Conservation (phyloP, 2,113 vertebrate genomes). For the Glareola pratincola region DNA sequence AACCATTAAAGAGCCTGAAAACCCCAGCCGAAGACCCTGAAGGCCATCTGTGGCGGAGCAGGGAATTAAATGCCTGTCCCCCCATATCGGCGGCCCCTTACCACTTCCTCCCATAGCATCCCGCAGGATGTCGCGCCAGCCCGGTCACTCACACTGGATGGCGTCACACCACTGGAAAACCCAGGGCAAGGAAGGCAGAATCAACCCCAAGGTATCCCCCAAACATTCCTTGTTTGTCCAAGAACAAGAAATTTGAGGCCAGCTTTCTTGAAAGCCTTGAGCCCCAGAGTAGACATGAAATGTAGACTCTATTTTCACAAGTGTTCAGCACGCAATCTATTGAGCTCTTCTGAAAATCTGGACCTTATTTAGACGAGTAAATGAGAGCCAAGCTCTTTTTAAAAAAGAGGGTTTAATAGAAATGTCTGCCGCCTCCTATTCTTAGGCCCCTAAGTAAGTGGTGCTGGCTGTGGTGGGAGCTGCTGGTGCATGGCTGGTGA, state of each 20-base stretch:
- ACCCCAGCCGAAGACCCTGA: background rate
- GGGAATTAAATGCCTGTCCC: background rate
- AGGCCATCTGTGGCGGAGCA: fast-evolving
- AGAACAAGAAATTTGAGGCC: constrained; percentile 33
- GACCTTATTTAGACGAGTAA: constrained; percentile 46
- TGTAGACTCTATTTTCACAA: constrained; percentile 60
- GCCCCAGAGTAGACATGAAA: constrained; percentile 33
- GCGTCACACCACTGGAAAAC: background rate
- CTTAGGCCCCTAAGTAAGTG: constrained; percentile 53
- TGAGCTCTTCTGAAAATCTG: constrained; percentile 60
- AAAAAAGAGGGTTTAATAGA: constrained; percentile 47
- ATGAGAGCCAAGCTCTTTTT: constrained; percentile 54
- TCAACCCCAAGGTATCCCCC: constrained; percentile 2
- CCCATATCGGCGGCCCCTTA: fast-evolving
- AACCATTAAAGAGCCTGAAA: background rate
- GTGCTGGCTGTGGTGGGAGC: constrained; percentile 32
- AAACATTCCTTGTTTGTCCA: background rate
- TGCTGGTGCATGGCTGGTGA: constrained; percentile 40
- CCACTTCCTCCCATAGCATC: background rate
- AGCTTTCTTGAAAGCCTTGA: background rate
- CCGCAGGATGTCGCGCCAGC: background rate
- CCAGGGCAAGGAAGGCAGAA: background rate
- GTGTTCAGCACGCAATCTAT: constrained; percentile 48
- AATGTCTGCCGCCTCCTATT: constrained; percentile 59
- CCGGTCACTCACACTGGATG: fast-evolving